Percentiles rank a stretch among this genome's conserved stretches.
Conservation (phyloP, 2,797 vertebrate species). For the Meda fulgida region DNA sequence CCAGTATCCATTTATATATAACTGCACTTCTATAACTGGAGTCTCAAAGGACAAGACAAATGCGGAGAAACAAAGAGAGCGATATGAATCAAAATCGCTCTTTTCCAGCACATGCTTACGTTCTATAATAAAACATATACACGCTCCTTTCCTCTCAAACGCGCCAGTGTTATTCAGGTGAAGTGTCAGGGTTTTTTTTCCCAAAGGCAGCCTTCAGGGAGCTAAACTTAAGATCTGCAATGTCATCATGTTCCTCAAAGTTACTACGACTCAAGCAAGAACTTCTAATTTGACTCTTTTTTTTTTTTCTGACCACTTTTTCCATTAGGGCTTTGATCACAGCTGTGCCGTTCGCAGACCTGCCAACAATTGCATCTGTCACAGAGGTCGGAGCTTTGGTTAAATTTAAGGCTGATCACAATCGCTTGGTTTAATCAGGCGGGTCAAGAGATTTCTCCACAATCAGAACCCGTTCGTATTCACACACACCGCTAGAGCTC, state of each 20-base stretch:
- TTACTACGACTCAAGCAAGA: constrained; percentile 2
- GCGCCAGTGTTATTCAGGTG: background rate
- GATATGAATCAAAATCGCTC: background rate
- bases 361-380: constrained; percentile 1
- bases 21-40: background rate
- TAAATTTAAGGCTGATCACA: constrained; percentile 8
- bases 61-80: background rate
- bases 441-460: background rate
- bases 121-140: constrained; percentile 34
- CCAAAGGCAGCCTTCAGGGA: constrained; percentile 35
- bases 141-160: constrained; percentile 5
- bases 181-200: constrained; percentile 24
- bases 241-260: constrained; percentile 27
- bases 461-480: background rate
- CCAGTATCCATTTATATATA: constrained; percentile 19
- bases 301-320: constrained; percentile 17
- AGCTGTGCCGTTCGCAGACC: background rate
- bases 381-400: background rate
- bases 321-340: background rate
- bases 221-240: constrained; percentile 27
- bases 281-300: constrained; percentile 14
- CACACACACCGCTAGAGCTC: background rate
- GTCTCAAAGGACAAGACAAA: constrained; percentile 15
- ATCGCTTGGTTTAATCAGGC: background rate
- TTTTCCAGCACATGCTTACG: constrained; percentile 11